Conservation (phyloP, 2,888 invertebrate genomes). For the Teleiodes luculella region DNA sequence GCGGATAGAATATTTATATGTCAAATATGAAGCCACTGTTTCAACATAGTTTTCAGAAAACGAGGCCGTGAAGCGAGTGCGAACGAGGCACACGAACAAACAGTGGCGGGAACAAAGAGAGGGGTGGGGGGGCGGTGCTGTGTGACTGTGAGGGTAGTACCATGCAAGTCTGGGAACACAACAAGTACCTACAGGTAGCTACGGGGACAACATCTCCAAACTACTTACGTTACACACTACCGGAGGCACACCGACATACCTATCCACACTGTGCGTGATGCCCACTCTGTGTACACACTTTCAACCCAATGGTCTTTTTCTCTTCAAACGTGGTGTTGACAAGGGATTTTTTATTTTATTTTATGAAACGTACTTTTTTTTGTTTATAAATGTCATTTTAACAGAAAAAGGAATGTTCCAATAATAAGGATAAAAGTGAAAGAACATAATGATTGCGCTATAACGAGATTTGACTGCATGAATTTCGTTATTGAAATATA, state of each 20-base stretch:
- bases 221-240: slow-evolving; percentile 60
- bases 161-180: slow-evolving; percentile 44
- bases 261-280: slow-evolving; percentile 28
- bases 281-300: slow-evolving; percentile 8
- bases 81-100: slow-evolving; percentile 2
- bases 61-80: slow-evolving; percentile 11
- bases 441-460: slow-evolving; percentile 54
- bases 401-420: background rate
- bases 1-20: slow-evolving; percentile 4
- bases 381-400: background rate
- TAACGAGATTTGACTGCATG: slow-evolving; percentile 84
- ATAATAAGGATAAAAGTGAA: background rate
- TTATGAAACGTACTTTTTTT: background rate
- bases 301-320: slow-evolving; percentile 60
- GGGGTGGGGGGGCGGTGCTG: slow-evolving; percentile 25
- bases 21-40: slow-evolving; percentile 1
- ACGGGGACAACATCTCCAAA: slow-evolving; percentile 60
- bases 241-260: slow-evolving; percentile 34
- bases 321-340: slow-evolving; percentile 30
- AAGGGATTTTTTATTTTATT: slow-evolving; percentile 12
- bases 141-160: slow-evolving; percentile 20
- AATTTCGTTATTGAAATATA: slow-evolving; percentile 42
- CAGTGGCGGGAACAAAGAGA: background rate
- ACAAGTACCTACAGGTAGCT: slow-evolving; percentile 45
- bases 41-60: background rate